These are phyloP conservation scores for Anguilla anguilla DNA, from an alignment of 2,797 vertebrate species.

Conservation along the genomic window DNA sequence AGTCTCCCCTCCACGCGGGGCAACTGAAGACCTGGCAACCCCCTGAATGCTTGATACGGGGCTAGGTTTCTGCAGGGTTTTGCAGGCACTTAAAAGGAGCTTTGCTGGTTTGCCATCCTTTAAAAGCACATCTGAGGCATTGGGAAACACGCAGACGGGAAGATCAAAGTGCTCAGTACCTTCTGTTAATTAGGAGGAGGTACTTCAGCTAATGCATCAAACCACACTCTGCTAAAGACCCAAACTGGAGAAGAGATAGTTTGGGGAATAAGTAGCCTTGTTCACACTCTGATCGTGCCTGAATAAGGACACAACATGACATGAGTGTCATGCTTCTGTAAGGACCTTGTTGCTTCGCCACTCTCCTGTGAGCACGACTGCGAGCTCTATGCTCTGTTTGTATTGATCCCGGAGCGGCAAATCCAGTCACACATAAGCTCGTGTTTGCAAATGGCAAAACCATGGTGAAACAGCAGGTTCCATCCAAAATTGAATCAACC, in stretches of 20 bases:
- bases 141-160: constrained; percentile 55
- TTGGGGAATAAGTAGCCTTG: constrained; percentile 9
- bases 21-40: constrained; percentile 49
- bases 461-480: neutral
- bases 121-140: constrained; percentile 63
- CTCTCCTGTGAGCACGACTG: neutral
- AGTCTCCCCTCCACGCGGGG: constrained; percentile 23
- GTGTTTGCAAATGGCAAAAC: neutral
- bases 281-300: neutral
- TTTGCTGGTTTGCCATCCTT: constrained; percentile 57
- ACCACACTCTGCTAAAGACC: constrained; percentile 56
- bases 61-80: constrained; percentile 57
- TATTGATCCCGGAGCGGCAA: neutral
- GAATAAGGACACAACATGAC: neutral
- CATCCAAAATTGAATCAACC: neutral
- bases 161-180: constrained; percentile 65
- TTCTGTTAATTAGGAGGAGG: constrained; percentile 67
- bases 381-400: neutral
- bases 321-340: too few relatives aligned
- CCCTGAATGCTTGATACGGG: constrained; percentile 54
- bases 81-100: constrained; percentile 61
- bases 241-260: constrained; percentile 43
- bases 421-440: neutral
- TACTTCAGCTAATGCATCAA: constrained; percentile 60
- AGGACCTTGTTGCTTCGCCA: too few relatives aligned